Base-by-base conservation (phyloP, 2,888 invertebrate genomes). In the Macrostomum cliftonense region DNA sequence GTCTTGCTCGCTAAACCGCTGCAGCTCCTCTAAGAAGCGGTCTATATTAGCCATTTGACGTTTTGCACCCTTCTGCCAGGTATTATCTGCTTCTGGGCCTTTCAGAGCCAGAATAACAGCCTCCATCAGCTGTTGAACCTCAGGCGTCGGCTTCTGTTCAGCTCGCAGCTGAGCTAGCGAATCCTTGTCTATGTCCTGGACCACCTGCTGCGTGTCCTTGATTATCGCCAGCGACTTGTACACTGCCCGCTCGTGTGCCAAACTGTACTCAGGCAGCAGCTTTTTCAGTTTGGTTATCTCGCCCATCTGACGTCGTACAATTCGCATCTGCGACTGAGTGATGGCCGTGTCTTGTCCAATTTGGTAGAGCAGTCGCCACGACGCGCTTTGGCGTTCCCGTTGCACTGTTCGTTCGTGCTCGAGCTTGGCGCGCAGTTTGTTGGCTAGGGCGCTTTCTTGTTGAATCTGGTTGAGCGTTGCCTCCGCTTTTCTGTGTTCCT, bases 1-100 rank as follows among this genome's bases (percentile, higher is more conserved):
- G 54, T 62, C 60, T 45, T 59, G 57, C 50, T 69, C 67, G 55
- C 69, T 68, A 58, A 69, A 69, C 36, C 63, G 60, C 56, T 64
- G 61, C 53, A 69, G 54, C 55, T 69, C 69, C 52, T 68, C 67
- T 37, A 67, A 59, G 53, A 69, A 69, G 48, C 65, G 62, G 47
- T 68, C 67, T 42, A 68, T 52, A 57, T 69, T 69, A 1, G 69
- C 68, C 68, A 69, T 67, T 53, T 66, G 66, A 50, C 69, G 56
- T 51, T 69, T 69, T 2, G 67, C 69, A 39, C 69, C 69, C 54
- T 68, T 69, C 56, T 69, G 67, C 69, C 69, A 69, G 2, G 68
- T 68, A 14, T 67, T 55, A 54, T 69, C 68, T 46, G 68, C 65
- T 40, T 64, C 61, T 16, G 68, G 67, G 2, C 64, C 63, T 57